Base-by-base conservation (phyloP, 2,113 vertebrate species). In the Gracilinanus agilis region DNA sequence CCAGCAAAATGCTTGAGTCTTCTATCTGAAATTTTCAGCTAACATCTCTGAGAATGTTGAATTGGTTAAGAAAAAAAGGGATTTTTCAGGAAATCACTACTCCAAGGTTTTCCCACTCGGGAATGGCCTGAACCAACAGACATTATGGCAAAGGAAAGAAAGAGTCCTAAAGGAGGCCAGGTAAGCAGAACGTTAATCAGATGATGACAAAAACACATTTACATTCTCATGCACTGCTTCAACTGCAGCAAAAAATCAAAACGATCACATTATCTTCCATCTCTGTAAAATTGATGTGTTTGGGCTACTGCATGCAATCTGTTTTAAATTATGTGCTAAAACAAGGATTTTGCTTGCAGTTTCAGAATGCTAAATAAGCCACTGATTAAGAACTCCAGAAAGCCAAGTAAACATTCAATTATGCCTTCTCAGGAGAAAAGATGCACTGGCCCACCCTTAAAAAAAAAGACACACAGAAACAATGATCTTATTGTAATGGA, bases 271-370 rank as follows among this genome's bases (percentile, higher is more conserved):
- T 91, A 27, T 94, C 94, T 92, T 91, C 90, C 96, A 96, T 96
- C 89, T 95, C 92, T 55, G n/a, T 94, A 97, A 96, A 97, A 92
- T 6, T 93, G 94, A 95, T 93, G 34, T 19, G 90, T 91, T 96
- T 96, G 88, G 94, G 90, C 44, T 97, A 75, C 92, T 0, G 0
- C 83, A 89, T 96, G 89, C 89, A 97, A 91, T 95, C 92, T 94
- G 83, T 91, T 94, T 97, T 94, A 97, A 97, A 96, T 97, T 97
- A 54, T 61, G 53, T 94, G 58, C 91, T 92, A 90, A 97, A 97
- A 94, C 54, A 94, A 97, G 92, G 58, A 96, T 90, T 93, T 93
- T 44, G 83, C 55, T 96, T 94, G 96, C 95, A 97, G 92, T 92
- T 90, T 96, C 21, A 89, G 95, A 93, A 92, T 90, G 58, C 88